These are phyloP conservation scores for Polymixis flavicincta DNA, from an alignment of 2,888 invertebrate genomes.

Conservation along the genomic window DNA sequence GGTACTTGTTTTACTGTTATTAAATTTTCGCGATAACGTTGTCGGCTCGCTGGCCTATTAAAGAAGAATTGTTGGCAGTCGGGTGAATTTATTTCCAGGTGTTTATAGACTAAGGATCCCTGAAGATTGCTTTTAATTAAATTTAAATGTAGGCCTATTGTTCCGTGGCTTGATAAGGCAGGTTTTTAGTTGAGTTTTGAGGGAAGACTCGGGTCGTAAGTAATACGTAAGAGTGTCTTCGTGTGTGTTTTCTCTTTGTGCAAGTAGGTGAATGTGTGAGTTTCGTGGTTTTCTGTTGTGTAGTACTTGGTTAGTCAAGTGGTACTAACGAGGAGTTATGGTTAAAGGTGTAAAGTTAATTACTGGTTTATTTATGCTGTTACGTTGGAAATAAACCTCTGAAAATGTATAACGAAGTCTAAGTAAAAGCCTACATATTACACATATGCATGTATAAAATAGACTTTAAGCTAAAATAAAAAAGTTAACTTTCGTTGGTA, in stretches of 20 bases:
- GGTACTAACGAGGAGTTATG: slow-evolving; percentile 52
- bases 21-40: slow-evolving; percentile 83
- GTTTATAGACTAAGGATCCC: slow-evolving; percentile 70
- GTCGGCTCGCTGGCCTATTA: slow-evolving; percentile 76
- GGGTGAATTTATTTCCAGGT: slow-evolving; percentile 79
- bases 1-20: slow-evolving; percentile 79
- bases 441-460: neutral
- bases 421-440: neutral
- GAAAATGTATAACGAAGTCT: neutral
- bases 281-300: slow-evolving; percentile 47
- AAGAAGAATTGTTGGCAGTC: slow-evolving; percentile 81
- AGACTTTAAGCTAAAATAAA: neutral
- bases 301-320: slow-evolving; percentile 51
- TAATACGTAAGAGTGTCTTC: slow-evolving; percentile 39
- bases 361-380: slow-evolving; percentile 32
- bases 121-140: slow-evolving; percentile 80
- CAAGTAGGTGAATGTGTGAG: slow-evolving; percentile 17
- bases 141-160: slow-evolving; percentile 70
- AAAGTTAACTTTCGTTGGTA: neutral
- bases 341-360: slow-evolving; percentile 53
- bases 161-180: slow-evolving; percentile 51
- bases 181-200: slow-evolving; percentile 62
- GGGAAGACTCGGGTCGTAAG: slow-evolving; percentile 43
- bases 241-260: slow-evolving; percentile 26
- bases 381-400: slow-evolving; percentile 1